Evolutionary conservation across 2,797 vertebrate species (phyloP), one percentile per base, ranked within the genome.

Genomic region (Sandelia bainsii): DNA sequence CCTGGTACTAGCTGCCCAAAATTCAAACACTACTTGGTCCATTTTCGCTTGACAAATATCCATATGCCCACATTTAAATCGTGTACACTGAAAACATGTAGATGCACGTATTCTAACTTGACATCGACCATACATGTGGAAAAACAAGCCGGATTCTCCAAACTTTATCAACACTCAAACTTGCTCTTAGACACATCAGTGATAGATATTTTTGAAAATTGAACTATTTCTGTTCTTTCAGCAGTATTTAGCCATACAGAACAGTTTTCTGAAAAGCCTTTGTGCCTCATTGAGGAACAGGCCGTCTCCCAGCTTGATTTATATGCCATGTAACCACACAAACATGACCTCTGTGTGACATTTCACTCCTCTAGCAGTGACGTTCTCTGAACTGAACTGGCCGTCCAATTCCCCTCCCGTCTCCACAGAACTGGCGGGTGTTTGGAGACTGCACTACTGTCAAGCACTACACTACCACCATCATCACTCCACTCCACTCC

Each of bases 11-110:
- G 59, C 79, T 62, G 60, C 64, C 66, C 72, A 22, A 74, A 68
- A 83, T 81, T 81, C 81, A 80, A 83, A 78, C 56, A 42, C 81
- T 61, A 58, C 86, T 81, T 76, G 72, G 69, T 87, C 75, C 70
- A 63, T 72, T 81, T 70, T 62, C 53, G 56, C 54, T 77, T 66
- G 1, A 70, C 67, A 73, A 72, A 75, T 3, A 67, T n/a, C 42
- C 70, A n/a, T 57, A 22, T 1, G 74, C 44, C 78, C 58, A 46
- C 34, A 29, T 58, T 82, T 29, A 64, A 83, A 73, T 72, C 78
- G 75, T n/a, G 65, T 69, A 75, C 44, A 27, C 67, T 44, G 52
- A 62, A 73, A 70, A 68, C 75, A 69, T 44, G 54, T 42, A 51
- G 32, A 39, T 17, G 52, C 58, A 14, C 6, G n/a, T 11, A 23